Conservation (phyloP, 2,113 vertebrate species). For the Aegotheles bennettii region DNA sequence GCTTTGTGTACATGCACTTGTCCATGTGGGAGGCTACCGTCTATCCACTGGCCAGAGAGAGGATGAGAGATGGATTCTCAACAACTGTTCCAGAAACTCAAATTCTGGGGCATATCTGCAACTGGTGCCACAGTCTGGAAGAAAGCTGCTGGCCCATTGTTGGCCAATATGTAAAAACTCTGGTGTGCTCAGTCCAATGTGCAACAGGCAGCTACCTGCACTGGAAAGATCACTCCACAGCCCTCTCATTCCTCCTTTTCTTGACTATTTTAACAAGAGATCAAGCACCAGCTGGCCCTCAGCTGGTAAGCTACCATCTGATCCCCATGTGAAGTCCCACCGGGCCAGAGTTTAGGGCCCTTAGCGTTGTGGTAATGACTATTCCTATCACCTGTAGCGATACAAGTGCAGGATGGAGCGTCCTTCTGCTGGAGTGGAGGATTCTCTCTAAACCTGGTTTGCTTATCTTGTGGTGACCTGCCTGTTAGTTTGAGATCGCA, state of each 20-base stretch:
- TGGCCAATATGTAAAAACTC: neutral
- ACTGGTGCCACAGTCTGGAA: neutral
- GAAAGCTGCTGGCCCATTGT: neutral
- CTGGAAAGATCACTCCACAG: neutral
- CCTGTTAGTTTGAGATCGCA: neutral
- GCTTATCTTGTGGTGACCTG: neutral
- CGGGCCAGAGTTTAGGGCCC: neutral
- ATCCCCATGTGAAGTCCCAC: rapidly evolving
- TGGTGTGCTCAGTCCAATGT: neutral
- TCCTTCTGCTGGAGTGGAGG: neutral
- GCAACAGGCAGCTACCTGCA: neutral
- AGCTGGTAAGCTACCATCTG: neutral
- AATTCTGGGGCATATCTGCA: neutral
- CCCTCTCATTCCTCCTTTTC: neutral
- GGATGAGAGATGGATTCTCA: neutral
- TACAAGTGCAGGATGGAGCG: neutral
- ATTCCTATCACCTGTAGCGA: neutral
- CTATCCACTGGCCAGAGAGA: neutral
- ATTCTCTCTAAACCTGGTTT: neutral
- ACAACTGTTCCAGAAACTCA: neutral
- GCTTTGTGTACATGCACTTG: neutral
- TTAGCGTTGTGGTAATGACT: neutral
- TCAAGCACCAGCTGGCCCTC: neutral
- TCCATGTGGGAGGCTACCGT: neutral
- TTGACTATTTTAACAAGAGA: neutral